phyloP scores from a whole-genome alignment of 2,888 invertebrate species.

The Empis livida region DNA sequence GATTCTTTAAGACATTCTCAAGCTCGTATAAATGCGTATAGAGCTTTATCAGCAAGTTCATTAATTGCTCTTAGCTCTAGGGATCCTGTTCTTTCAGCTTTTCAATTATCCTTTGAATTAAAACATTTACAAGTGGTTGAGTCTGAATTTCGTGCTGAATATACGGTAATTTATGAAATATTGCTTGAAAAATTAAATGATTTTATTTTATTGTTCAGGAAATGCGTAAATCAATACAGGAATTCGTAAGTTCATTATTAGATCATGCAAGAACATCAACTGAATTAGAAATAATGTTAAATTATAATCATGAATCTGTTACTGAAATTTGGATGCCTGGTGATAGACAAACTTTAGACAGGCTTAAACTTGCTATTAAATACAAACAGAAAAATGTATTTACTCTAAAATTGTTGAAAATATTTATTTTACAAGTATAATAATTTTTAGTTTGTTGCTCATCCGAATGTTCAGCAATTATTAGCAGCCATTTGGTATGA shows the following conservation, averaged over 20 bases:
- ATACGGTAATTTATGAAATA: slow-evolving; percentile 50
- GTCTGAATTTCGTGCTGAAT: slow-evolving; percentile 86
- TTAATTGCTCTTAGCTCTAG: slow-evolving; percentile 84
- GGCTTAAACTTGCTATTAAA: slow-evolving; percentile 88
- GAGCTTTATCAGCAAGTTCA: slow-evolving; percentile 82
- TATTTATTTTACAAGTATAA: slow-evolving; percentile 10
- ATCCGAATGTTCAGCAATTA: slow-evolving; percentile 94
- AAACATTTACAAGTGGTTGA: slow-evolving; percentile 80
- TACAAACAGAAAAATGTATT: slow-evolving; percentile 90
- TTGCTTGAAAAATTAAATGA: background rate
- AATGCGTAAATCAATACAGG: slow-evolving; percentile 65
- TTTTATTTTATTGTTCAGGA: slow-evolving; percentile 40
- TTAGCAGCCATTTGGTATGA: slow-evolving; percentile 97
- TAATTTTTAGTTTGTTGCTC: slow-evolving; percentile 86
- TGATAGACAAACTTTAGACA: slow-evolving; percentile 73
- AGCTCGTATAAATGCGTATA: slow-evolving; percentile 89
- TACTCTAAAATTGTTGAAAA: background rate
- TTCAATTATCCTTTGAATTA: slow-evolving; percentile 89
- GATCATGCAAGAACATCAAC: slow-evolving; percentile 88
- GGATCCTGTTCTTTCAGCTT: slow-evolving; percentile 88
- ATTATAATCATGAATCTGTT: slow-evolving; percentile 61
- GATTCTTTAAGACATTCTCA: slow-evolving; percentile 85
- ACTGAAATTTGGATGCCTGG: slow-evolving; percentile 74
- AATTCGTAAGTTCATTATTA: slow-evolving; percentile 76
- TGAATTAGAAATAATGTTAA: slow-evolving; percentile 89